Evolutionary conservation across 2,888 invertebrate species (phyloP).

Genomic region (Morpho achilles): DNA sequence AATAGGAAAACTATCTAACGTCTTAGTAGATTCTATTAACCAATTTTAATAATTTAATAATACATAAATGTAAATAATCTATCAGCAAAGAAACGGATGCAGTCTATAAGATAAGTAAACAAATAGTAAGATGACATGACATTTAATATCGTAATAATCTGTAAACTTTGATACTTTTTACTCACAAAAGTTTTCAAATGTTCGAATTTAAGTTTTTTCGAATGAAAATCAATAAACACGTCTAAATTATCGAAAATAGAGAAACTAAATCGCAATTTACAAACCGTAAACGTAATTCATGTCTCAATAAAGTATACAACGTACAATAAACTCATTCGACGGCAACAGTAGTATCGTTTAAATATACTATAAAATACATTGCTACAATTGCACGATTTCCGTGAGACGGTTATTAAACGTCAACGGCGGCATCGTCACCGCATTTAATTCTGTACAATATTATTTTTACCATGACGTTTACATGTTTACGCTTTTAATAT

Average conservation of each 20-base stretch:
- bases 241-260: background rate
- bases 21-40: too few species aligned
- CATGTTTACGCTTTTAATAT: slow-evolving; percentile 14
- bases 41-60: too few species aligned
- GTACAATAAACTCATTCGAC: slow-evolving; percentile 46
- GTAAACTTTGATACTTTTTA: too few species aligned
- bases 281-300: slow-evolving; percentile 4
- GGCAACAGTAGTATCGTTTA: slow-evolving; percentile 45
- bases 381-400: slow-evolving; percentile 48
- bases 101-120: too few species aligned
- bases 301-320: slow-evolving; percentile 22
- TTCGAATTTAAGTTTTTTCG: too few species aligned
- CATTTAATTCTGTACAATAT: slow-evolving; percentile 16
- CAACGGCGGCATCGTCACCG: slow-evolving; percentile 21
- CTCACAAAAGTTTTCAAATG: too few species aligned
- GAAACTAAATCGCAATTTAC: background rate
- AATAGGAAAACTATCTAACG: too few species aligned
- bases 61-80: too few species aligned
- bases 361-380: slow-evolving; percentile 49
- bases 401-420: slow-evolving; percentile 39
- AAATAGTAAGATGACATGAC: too few species aligned
- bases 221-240: too few species aligned
- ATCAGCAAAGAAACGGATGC: too few species aligned
- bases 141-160: too few species aligned
- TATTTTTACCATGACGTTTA: slow-evolving; percentile 16